Evolutionary conservation across 2,113 vertebrate genomes (phyloP).

Genomic region (Tricholaema leucomelas): DNA sequence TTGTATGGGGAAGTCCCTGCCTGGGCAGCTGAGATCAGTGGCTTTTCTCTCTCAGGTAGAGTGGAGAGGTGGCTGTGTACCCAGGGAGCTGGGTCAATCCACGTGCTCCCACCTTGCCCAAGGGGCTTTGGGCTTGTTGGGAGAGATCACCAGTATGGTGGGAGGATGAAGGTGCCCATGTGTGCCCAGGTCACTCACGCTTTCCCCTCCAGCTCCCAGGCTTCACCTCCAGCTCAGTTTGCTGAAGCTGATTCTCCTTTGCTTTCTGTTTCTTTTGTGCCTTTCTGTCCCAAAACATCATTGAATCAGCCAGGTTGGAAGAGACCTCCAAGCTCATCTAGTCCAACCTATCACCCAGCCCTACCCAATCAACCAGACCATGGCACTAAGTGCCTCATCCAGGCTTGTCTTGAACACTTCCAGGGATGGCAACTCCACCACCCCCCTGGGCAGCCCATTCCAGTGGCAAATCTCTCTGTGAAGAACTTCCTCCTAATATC

Average conservation of each 20-base stretch:
- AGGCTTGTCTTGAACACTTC: too few species aligned
- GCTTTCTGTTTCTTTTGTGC: neutral
- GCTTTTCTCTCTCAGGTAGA: neutral
- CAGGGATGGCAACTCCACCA: too few species aligned
- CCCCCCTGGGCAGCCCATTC: neutral
- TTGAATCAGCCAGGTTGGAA: too few species aligned
- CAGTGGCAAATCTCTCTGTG: neutral
- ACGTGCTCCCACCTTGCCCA: neutral
- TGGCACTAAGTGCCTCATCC: too few species aligned
- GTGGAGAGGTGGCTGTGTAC: neutral
- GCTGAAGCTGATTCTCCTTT: neutral
- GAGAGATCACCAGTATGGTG: accelerated
- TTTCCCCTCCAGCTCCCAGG: neutral
- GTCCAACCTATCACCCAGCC: too few species aligned
- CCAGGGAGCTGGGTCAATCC: neutral
- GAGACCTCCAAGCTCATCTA: too few species aligned
- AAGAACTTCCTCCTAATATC: too few species aligned
- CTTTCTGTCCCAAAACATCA: neutral
- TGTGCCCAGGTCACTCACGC: neutral
- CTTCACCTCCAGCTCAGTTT: neutral
- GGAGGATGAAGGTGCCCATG: accelerated
- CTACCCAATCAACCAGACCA: too few species aligned
- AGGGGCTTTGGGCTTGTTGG: neutral
- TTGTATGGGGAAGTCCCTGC: too few species aligned
- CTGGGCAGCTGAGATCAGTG: neutral